phyloP scores from a whole-genome alignment of 2,888 invertebrate genomes.

The Tetrapedia diversipes region DNA sequence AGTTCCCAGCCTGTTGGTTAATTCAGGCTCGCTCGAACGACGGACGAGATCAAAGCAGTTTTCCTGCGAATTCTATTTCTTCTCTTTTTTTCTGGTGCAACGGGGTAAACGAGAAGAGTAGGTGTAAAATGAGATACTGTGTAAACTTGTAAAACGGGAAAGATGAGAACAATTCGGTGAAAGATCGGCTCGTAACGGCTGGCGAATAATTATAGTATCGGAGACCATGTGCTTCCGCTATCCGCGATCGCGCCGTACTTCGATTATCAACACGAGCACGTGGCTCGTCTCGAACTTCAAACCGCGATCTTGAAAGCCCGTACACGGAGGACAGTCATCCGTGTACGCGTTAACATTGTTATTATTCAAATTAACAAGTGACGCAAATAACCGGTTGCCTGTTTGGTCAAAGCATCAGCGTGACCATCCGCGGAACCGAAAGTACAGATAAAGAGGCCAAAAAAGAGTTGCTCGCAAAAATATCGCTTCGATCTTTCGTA shows the following conservation, averaged over 20 bases:
- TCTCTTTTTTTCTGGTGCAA: too few species aligned
- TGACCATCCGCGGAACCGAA: background rate
- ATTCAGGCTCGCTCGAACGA: conserved; percentile 17
- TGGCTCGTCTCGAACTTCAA: conserved; percentile 4
- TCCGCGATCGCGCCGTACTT: background rate
- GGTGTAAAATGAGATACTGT: too few species aligned
- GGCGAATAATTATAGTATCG: background rate
- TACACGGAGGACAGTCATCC: too few species aligned
- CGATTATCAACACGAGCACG: conserved; percentile 14
- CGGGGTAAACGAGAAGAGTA: too few species aligned
- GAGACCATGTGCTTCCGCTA: background rate
- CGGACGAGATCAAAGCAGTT: background rate
- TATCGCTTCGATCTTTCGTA: background rate
- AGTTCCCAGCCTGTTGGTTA: background rate
- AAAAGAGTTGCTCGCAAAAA: background rate
- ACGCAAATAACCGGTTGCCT: background rate
- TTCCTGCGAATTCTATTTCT: background rate
- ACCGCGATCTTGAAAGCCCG: background rate
- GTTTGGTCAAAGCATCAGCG: background rate
- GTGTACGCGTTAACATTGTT: background rate
- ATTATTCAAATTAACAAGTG: background rate
- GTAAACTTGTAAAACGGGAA: background rate
- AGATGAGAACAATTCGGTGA: background rate
- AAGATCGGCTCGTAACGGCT: too few species aligned
- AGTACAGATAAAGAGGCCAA: too few species aligned